Percentiles rank a stretch among this genome's conserved stretches.
These are phyloP conservation scores for Herpailurus yagouaroundi DNA, from an alignment of 2,113 vertebrate species.

Conservation along the genomic window DNA sequence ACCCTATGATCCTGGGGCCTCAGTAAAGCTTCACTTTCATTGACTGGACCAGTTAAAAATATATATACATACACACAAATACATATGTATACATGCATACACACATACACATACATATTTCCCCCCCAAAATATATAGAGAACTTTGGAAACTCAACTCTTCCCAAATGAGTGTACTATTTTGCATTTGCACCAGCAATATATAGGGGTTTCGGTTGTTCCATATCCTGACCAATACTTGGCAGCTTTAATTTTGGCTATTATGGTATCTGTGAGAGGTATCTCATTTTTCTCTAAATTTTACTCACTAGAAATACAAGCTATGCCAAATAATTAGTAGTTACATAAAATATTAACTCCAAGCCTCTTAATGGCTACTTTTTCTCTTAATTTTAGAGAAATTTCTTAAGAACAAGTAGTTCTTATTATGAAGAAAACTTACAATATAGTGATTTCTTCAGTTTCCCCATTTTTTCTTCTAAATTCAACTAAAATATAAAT, in stretches of 20 bases:
- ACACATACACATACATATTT: neutral
- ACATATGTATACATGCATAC: neutral
- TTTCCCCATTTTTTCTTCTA: neutral
- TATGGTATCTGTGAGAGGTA: neutral
- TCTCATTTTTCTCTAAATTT: conserved; percentile 6
- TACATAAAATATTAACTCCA: neutral
- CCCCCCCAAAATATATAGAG: neutral
- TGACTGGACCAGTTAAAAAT: neutral
- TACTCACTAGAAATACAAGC: neutral
- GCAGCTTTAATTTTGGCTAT: neutral
- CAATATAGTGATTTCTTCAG: neutral
- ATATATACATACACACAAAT: neutral
- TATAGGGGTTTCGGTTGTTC: neutral
- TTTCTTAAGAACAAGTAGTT: neutral
- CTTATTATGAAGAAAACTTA: neutral
- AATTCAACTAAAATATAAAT: neutral
- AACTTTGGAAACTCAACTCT: neutral
- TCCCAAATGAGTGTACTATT: neutral
- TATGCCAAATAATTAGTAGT: neutral
- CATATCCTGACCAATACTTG: neutral
- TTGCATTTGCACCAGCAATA: neutral
- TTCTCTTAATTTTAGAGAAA: neutral
- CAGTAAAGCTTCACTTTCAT: neutral
- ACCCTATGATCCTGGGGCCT: neutral
- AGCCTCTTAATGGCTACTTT: neutral